Base-by-base conservation (phyloP, 2,113 vertebrate species). In the Ahaetulla prasina region DNA sequence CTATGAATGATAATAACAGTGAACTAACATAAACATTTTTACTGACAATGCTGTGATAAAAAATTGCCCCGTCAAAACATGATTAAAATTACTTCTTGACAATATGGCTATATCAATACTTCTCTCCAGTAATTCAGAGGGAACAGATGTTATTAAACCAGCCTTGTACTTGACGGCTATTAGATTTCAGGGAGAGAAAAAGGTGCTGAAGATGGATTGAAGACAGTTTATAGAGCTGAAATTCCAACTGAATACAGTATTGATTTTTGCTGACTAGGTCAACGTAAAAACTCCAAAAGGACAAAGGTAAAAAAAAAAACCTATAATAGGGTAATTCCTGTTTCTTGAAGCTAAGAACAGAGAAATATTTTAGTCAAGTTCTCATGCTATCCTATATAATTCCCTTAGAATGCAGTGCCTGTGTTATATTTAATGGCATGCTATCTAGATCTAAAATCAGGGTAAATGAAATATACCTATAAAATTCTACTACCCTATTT, bases 111-210 rank as follows among this genome's bases (percentile, higher is more conserved):
- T 87, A 93, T 94, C 95, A 92, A 94, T 93, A 94, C 94, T 53
- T 93, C 8, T 47, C 94, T 94, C 89, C 30, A 5, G 92, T 35
- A 93, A 95, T 92, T 94, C 91, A 45, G 93, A 85, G 87, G 89
- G 94, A 96, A 91, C 92, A 93, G 93, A 94, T 94, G 95, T 94
- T 96, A 96, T 95, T 96, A 97, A 95, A 94, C 45, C 89, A 94
- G 93, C 35, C 90, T 84, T 87, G 89, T 43, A 94, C 89, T 89
- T 92, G 93, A 90, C 0, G 91, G 90, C 91, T 91, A 60, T 93
- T 91, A 92, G 55, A 90, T 92, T 96, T 95, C 90, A 90, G 94
- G 88, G 55, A 90, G 84, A 93, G 91, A 25, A 94, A 94, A 94
- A 3, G 1, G 92, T 47, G 85, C 0, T 20, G 90, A 92, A 93